Evolutionary conservation across 92 coral and sea anemone genomes (phyloP).

Genomic region (Paramuricea clavata): DNA sequence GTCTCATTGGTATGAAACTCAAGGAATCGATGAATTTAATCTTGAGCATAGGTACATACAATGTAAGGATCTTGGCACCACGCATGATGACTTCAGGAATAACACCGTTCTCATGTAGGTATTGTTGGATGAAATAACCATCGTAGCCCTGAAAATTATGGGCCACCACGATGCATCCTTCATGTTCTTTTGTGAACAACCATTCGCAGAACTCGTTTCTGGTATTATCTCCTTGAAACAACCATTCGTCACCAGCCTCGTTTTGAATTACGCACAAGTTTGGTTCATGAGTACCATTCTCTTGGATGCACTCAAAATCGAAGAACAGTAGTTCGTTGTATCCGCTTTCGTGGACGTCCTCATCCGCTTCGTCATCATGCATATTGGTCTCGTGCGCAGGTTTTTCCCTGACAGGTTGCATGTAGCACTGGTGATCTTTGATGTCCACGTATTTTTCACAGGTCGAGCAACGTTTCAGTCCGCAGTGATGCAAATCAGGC

Average conservation of each 20-base stretch:
- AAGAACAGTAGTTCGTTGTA: background rate
- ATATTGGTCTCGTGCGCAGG: background rate
- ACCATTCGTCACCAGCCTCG: too few relatives aligned
- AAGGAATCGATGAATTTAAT: too few relatives aligned
- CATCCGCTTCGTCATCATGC: background rate
- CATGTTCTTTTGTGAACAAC: background rate
- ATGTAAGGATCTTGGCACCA: background rate
- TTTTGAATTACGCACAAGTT: too few relatives aligned
- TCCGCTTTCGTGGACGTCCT: background rate
- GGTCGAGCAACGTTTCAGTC: background rate
- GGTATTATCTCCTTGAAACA: too few relatives aligned
- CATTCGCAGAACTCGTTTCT: background rate
- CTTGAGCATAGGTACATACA: too few relatives aligned
- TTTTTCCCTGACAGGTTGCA: background rate
- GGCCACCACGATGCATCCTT: background rate
- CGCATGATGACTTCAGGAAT: background rate
- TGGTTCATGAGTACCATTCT: background rate
- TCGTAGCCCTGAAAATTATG: background rate
- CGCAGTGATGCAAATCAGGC: background rate
- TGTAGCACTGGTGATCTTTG: background rate
- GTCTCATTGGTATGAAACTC: constrained; percentile 6
- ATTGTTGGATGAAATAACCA: background rate
- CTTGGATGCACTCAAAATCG: background rate
- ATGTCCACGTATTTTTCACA: background rate
- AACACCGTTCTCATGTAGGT: background rate